A percentile compares a stretch with the other conserved stretches of the same genome.
These are phyloP conservation scores for Machaerirhynchus nigripectus DNA, from an alignment of 2,113 vertebrate species.

Conservation along the genomic window DNA sequence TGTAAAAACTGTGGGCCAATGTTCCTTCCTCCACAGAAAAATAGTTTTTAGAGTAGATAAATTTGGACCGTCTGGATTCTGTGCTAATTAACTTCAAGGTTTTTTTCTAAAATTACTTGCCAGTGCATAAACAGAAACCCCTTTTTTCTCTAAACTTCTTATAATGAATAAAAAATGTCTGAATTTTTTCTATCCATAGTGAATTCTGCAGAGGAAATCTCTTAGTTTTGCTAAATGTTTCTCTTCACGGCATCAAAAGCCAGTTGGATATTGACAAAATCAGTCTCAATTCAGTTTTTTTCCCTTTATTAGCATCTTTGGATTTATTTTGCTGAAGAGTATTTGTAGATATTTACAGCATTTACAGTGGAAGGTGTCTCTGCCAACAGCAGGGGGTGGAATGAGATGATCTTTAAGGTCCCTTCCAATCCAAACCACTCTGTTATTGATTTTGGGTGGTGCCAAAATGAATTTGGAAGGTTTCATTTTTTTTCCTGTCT, in stretches of 20 bases:
- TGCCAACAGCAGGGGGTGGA: background rate
- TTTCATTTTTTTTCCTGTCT: background rate
- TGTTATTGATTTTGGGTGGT: background rate
- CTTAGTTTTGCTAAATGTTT: background rate
- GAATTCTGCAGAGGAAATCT: background rate
- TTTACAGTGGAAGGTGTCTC: background rate
- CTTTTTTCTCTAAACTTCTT: background rate
- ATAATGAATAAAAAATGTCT: background rate
- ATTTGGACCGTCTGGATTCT: background rate
- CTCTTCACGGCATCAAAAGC: background rate
- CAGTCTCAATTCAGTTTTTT: background rate
- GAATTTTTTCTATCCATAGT: background rate
- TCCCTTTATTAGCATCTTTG: background rate
- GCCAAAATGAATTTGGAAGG: background rate
- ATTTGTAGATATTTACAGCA: background rate
- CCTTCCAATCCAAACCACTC: background rate
- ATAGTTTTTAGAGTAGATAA: background rate
- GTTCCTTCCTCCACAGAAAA: accelerated
- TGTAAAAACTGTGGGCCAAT: background rate
- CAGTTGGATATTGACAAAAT: background rate
- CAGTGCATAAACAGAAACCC: background rate
- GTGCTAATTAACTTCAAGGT: background rate
- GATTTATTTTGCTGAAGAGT: background rate
- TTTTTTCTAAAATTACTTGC: background rate
- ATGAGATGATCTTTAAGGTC: background rate